Conservation (phyloP, 2,113 vertebrate species). For the Ptychochromis oligacanthus region DNA sequence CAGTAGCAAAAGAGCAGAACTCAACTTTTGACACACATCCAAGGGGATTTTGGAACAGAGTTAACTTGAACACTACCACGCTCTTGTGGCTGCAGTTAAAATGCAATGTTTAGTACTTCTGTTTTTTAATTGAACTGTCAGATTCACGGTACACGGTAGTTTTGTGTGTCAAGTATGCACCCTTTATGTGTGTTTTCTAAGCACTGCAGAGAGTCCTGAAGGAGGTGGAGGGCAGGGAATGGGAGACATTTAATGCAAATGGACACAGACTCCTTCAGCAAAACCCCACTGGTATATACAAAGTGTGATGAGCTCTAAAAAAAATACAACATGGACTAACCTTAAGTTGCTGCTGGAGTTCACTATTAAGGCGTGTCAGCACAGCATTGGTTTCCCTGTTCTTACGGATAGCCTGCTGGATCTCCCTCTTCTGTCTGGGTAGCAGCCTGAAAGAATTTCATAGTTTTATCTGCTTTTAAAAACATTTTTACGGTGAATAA, state of each 20-base stretch:
- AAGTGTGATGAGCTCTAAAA: background rate
- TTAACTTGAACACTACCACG: background rate
- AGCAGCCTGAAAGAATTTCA: constrained; percentile 79
- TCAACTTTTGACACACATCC: constrained; percentile 5
- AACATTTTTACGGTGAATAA: background rate
- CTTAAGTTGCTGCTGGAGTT: constrained; percentile 98
- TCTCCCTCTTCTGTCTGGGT: constrained; percentile 91
- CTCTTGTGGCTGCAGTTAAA: background rate
- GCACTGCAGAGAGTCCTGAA: background rate
- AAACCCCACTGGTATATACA: background rate
- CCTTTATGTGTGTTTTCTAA: constrained; percentile 1
- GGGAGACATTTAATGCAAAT: constrained; percentile 26
- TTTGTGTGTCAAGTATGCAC: background rate
- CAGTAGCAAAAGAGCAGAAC: constrained; percentile 15
- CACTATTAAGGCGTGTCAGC: constrained; percentile 93
- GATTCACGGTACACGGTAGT: background rate
- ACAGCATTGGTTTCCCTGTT: constrained; percentile 96
- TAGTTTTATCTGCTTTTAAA: background rate
- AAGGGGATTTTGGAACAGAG: background rate
- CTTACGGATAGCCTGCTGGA: constrained; percentile 94
- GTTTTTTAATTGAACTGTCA: constrained; percentile 16
- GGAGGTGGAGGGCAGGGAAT: constrained; percentile 15
- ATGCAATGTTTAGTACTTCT: background rate
- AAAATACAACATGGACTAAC: constrained; percentile 72
- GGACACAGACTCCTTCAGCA: background rate